Percentiles rank a stretch among this genome's conserved stretches.
Evolutionary conservation across 2,797 vertebrate species (phyloP).

Genomic region (Hypotaenidia philippensis): DNA sequence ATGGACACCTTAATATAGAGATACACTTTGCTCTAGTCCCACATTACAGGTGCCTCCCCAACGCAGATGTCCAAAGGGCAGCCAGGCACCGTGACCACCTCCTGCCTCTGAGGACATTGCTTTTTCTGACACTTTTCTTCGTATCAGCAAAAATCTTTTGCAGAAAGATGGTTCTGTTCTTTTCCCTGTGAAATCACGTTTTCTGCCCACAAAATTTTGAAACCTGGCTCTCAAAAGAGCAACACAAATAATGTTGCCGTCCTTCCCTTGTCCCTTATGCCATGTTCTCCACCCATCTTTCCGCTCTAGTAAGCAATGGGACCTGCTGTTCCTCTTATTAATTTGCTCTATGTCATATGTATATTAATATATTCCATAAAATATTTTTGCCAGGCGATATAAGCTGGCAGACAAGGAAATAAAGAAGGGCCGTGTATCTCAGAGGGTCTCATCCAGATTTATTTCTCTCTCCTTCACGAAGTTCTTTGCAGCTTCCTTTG

Average conservation of each 20-base stretch:
- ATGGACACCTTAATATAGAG: conserved; percentile 75
- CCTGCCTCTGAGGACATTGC: conserved; percentile 45
- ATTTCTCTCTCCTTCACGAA: conserved; percentile 65
- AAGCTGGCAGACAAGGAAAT: conserved; percentile 57
- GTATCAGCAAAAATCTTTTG: neutral
- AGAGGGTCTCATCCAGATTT: conserved; percentile 46
- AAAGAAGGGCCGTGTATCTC: neutral
- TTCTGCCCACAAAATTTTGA: conserved; percentile 3
- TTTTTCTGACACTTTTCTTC: conserved; percentile 6
- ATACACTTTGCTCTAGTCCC: conserved; percentile 63
- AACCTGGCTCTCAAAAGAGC: conserved; percentile 55
- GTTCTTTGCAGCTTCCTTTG: conserved; percentile 42
- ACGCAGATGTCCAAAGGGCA: conserved; percentile 70
- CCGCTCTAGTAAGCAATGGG: conserved; percentile 75
- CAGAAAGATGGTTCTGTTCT: neutral
- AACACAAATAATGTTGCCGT: conserved; percentile 48
- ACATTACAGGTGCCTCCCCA: conserved; percentile 69
- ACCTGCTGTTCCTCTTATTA: conserved; percentile 76
- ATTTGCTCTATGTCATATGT: conserved; percentile 73
- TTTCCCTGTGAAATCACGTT: accelerated
- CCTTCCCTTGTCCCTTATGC: conserved; percentile 70
- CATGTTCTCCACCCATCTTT: conserved; percentile 76
- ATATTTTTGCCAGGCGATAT: conserved; percentile 56
- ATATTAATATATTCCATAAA: conserved; percentile 71
- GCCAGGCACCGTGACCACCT: conserved; percentile 63